Evolutionary conservation across 2,797 vertebrate species (phyloP).

Genomic region (Enteromius anoplus): DNA sequence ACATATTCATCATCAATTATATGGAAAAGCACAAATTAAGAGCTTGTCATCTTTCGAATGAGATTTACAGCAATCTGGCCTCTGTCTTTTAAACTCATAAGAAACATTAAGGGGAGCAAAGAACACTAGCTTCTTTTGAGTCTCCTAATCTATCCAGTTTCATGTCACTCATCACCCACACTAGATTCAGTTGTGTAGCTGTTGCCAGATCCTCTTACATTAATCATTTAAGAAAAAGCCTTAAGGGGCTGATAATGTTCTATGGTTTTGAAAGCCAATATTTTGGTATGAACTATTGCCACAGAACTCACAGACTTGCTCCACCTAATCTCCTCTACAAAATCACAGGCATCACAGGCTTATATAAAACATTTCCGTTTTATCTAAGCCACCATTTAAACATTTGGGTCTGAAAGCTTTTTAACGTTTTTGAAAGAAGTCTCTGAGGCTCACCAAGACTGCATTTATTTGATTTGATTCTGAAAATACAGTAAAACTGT

Average conservation of each 20-base stretch:
- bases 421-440: not conserved
- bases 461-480: not conserved
- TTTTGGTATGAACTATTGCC: conserved; percentile 9
- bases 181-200: conserved; percentile 8
- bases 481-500: not conserved
- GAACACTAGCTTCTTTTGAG: conserved; percentile 16
- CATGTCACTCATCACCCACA: conserved; percentile 12
- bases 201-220: conserved; percentile 12
- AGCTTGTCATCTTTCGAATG: not conserved
- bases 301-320: not conserved
- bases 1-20: not conserved
- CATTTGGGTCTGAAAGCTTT: not conserved
- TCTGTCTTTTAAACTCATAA: conserved; percentile 10
- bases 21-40: not conserved
- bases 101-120: conserved; percentile 6
- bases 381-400: not conserved
- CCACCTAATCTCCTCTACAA: not conserved
- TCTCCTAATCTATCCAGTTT: not conserved
- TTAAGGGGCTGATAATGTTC: conserved; percentile 10
- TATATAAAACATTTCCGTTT: not conserved
- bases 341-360: not conserved
- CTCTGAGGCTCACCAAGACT: not conserved
- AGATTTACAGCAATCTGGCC: conserved; percentile 7
- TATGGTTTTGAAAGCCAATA: conserved; percentile 14
- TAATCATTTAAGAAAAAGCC: conserved; percentile 5